A percentile compares a stretch with the other conserved stretches of the same genome.
phyloP scores from a whole-genome alignment of 2,888 invertebrate genomes.

The Gonocerus acuteangulatus region DNA sequence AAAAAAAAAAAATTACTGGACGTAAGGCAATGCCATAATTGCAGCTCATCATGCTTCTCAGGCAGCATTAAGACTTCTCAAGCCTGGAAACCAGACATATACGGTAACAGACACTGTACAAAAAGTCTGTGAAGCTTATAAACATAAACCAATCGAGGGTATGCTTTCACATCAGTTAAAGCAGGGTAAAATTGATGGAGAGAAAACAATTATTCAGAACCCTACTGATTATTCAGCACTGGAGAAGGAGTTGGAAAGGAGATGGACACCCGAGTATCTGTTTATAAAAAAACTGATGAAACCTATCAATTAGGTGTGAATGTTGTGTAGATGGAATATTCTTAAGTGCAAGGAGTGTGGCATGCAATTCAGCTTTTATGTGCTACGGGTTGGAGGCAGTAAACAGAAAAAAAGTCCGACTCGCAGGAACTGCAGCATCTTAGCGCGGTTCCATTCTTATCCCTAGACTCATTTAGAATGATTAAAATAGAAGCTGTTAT shows the following conservation, averaged over 20 bases:
- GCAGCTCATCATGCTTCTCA: conserved; percentile 95
- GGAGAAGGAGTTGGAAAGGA: conserved; percentile 93
- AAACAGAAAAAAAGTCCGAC: too few relatives aligned
- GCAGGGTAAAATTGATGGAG: conserved; percentile 94
- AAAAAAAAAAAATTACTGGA: conserved; percentile 71
- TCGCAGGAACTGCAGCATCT: too few relatives aligned
- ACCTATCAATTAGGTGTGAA: conserved; percentile 90
- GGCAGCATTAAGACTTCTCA: conserved; percentile 84
- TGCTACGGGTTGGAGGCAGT: too few relatives aligned
- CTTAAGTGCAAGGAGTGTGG: too few relatives aligned
- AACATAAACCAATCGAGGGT: conserved; percentile 96
- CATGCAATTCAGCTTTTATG: too few relatives aligned
- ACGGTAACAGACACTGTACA: conserved; percentile 85
- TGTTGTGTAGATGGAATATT: too few relatives aligned
- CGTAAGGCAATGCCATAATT: conserved; percentile 84
- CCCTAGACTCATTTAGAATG: too few relatives aligned
- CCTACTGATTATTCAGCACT: conserved; percentile 91
- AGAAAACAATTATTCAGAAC: conserved; percentile 94
- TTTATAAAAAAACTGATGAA: conserved; percentile 97
- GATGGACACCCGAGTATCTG: conserved; percentile 88
- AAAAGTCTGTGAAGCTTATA: conserved; percentile 84
- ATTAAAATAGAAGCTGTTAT: too few relatives aligned
- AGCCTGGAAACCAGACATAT: conserved; percentile 86
- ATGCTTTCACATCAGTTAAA: conserved; percentile 93
- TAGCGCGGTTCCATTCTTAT: too few relatives aligned